Base-by-base conservation (phyloP, 2,888 invertebrate genomes). In the Andrena praecox region DNA sequence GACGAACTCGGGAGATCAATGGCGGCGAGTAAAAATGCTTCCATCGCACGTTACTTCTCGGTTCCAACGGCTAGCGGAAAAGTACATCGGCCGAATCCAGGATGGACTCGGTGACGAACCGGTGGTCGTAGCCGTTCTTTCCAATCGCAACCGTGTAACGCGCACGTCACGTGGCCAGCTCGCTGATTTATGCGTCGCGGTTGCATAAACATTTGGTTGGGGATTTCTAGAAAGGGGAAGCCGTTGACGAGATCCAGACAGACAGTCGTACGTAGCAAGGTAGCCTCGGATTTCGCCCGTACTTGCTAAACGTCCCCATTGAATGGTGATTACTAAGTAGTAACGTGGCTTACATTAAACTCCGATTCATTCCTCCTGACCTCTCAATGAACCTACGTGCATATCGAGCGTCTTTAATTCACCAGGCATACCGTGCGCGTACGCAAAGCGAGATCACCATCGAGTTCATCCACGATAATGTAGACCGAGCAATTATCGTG, bases 401-500 rank as follows among this genome's bases (percentile, higher is more conserved):
- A 56, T 27, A 20, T 56, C 24, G 56, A 12, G 56, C 24, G 10
- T 12, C 56, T 24, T 24, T 24, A 56, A 56, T 56, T 56, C 20
- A 2, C 35, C 16, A 8, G 4, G 35, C 62, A n/a, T 12, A 10
- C 10, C 35, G 62, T 63, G 6, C n/a, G n/a, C 10, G n/a, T 29
- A 10, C n/a, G 27, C n/a, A 31, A 8, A 59, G 42, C 20, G 74
- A 62, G 59, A 71, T 62, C 50, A 33, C 29, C 24, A 52, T 27
- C 52, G 20, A 29, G 33, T 54, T 33, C 24, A 16, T 42, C 8
- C 80, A 16, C 33, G 48, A 71, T 67, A 56, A 80, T 29, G 27
- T 20, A 35, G 42, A 24, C 71, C 70, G 71, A 80, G 71, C 80
- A 80, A 80, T 80, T 67, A 60, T 33, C n/a, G 52, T 52, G 71